A percentile compares a stretch with the other conserved stretches of the same genome.
Evolutionary conservation across 1,140 invertebrate genomes (phyloP).

Genomic region (Plectrocnemia conspersa): DNA sequence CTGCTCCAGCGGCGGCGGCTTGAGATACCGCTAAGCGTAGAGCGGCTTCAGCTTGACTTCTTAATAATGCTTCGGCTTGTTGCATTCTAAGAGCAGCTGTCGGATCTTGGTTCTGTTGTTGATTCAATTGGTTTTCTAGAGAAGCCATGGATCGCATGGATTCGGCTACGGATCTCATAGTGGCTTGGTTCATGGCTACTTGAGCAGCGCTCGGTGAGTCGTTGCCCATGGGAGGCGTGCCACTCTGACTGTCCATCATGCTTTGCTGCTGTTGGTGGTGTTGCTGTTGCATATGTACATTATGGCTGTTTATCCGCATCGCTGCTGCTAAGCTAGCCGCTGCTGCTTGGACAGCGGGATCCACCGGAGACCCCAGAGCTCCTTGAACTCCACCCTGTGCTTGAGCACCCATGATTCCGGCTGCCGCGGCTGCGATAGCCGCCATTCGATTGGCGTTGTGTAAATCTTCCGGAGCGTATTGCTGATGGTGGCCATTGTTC

Average conservation of each 20-base stretch:
- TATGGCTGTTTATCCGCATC: slow-evolving; percentile 61
- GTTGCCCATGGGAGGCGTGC: slow-evolving; percentile 43
- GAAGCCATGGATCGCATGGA: slow-evolving; percentile 39
- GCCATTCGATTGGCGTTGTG: slow-evolving; percentile 70
- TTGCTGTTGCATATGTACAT: slow-evolving; percentile 44
- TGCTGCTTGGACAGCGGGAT: slow-evolving; percentile 61
- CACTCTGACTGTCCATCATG: slow-evolving; percentile 40
- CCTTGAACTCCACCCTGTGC: slow-evolving; percentile 51
- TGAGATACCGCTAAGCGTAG: slow-evolving; percentile 69
- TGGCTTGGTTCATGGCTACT: slow-evolving; percentile 41
- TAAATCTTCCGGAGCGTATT: slow-evolving; percentile 65
- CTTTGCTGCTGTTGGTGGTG: slow-evolving; percentile 55
- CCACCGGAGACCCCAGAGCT: slow-evolving; percentile 39
- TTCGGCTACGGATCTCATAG: slow-evolving; percentile 39
- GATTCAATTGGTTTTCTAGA: slow-evolving; percentile 38
- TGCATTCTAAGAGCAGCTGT: slow-evolving; percentile 70
- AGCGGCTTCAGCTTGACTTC: slow-evolving; percentile 78
- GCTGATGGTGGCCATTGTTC: slow-evolving; percentile 54
- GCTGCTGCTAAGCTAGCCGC: slow-evolving; percentile 75
- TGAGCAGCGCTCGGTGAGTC: slow-evolving; percentile 41
- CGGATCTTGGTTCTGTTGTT: slow-evolving; percentile 52
- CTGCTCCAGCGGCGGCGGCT: slow-evolving; percentile 46
- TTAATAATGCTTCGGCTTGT: slow-evolving; percentile 72
- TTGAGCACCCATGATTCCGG: slow-evolving; percentile 62
- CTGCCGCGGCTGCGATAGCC: slow-evolving; percentile 66